Percentiles rank a stretch among this genome's conserved stretches.
Conservation (phyloP, 2,797 vertebrate genomes). For the Microctenopoma steveboyesi region DNA sequence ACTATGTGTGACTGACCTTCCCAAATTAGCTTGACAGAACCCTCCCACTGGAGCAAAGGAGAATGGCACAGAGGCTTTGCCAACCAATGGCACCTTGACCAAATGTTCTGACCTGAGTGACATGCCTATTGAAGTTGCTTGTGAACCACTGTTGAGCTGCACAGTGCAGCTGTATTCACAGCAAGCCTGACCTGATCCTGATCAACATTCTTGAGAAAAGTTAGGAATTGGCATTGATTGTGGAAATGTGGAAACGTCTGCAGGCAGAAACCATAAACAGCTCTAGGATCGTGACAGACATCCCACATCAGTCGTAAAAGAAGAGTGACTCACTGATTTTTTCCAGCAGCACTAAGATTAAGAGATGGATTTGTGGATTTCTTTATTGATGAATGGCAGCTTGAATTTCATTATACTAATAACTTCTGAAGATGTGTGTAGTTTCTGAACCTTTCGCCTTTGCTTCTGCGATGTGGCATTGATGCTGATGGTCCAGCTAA, state of each 20-base stretch:
- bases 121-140: slow-evolving; percentile 37
- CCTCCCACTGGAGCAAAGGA: slow-evolving; percentile 50
- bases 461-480: slow-evolving; percentile 25
- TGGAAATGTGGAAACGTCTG: slow-evolving; percentile 59
- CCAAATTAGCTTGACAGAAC: slow-evolving; percentile 70
- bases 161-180: slow-evolving; percentile 27
- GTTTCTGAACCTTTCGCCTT: slow-evolving; percentile 35
- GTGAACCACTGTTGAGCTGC: slow-evolving; percentile 19
- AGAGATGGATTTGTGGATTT: slow-evolving; percentile 37
- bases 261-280: slow-evolving; percentile 53
- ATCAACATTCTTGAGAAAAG: slow-evolving; percentile 39
- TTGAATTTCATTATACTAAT: slow-evolving; percentile 59
- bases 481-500: slow-evolving; percentile 21
- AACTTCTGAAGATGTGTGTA: slow-evolving; percentile 44
- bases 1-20: slow-evolving; percentile 69
- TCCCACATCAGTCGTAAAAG: slow-evolving; percentile 55
- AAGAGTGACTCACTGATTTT: slow-evolving; percentile 38
- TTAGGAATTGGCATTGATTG: slow-evolving; percentile 33
- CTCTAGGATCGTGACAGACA: slow-evolving; percentile 35
- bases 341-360: slow-evolving; percentile 49
- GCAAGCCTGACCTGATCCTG: slow-evolving; percentile 39
- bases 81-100: slow-evolving; percentile 72
- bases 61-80: slow-evolving; percentile 46
- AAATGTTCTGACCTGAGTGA: slow-evolving; percentile 57
- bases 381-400: slow-evolving; percentile 36